Evolutionary conservation across 2,113 vertebrate genomes (phyloP).

Genomic region (Hippocampus comes): DNA sequence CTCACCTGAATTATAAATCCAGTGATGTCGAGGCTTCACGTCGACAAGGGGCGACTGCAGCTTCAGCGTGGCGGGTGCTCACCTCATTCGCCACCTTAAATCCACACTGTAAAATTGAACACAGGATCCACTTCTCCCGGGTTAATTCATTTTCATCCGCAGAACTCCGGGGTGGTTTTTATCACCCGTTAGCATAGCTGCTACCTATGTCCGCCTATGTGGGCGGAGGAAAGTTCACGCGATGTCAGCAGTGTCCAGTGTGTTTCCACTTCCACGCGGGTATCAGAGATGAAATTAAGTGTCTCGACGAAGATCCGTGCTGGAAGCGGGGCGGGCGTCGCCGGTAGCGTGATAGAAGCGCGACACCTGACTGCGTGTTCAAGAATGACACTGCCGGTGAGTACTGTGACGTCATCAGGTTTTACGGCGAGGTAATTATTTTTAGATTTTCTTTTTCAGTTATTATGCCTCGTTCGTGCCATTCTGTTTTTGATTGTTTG

Average conservation of each 20-base stretch:
- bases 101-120: neutral
- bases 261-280: neutral
- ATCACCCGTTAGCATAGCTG: neutral
- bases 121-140: neutral
- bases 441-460: neutral
- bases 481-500: neutral
- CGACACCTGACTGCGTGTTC: slow-evolving; percentile 75
- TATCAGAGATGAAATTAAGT: neutral
- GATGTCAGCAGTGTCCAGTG: neutral
- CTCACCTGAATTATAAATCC: slow-evolving; percentile 54
- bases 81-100: slow-evolving; percentile 25
- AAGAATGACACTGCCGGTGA: slow-evolving; percentile 64
- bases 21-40: slow-evolving; percentile 32
- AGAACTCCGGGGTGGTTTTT: neutral
- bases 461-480: neutral
- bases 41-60: slow-evolving; percentile 39
- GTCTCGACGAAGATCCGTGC: neutral
- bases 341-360: slow-evolving; percentile 62
- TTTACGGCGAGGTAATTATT: neutral
- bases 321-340: slow-evolving; percentile 39
- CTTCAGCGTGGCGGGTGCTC: neutral
- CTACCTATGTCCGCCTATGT: neutral
- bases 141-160: neutral
- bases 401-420: neutral
- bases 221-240: neutral